Evolutionary conservation across 2,797 vertebrate species (phyloP).

Genomic region (Ctenopoma multispine): DNA sequence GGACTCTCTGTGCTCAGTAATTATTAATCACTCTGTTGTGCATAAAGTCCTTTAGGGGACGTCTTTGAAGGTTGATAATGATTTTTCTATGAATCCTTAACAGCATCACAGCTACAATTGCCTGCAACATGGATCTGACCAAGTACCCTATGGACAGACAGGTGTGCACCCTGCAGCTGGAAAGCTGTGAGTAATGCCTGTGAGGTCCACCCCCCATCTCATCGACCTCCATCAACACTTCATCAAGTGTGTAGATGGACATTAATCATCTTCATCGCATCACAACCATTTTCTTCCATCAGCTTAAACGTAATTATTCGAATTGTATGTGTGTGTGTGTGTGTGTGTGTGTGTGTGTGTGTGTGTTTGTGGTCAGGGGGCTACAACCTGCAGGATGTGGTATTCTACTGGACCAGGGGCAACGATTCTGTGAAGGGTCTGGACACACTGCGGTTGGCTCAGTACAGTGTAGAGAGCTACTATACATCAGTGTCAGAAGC

Average conservation of each 20-base stretch:
- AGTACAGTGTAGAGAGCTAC: conserved; percentile 93
- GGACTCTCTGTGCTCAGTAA: not conserved
- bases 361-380: conserved; percentile 85
- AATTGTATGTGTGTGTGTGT: conserved; percentile 7
- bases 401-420: conserved; percentile 94
- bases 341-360: conserved; percentile 56
- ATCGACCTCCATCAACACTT: conserved; percentile 6
- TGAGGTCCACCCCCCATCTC: not conserved
- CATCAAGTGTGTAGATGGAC: conserved; percentile 32
- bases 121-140: conserved; percentile 94
- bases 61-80: conserved; percentile 3
- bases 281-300: conserved; percentile 30
- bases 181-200: conserved; percentile 91
- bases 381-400: conserved; percentile 93
- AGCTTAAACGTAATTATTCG: not conserved
- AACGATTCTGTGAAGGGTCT: conserved; percentile 92
- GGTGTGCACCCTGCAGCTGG: conserved; percentile 93
- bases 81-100: conserved; percentile 28
- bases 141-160: conserved; percentile 96
- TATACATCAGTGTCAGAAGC: conserved; percentile 91
- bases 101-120: conserved; percentile 92
- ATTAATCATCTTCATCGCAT: conserved; percentile 28
- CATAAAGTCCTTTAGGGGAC: not conserved
- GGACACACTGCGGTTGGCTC: conserved; percentile 88
- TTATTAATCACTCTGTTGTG: not conserved